Evolutionary conservation across 2,797 vertebrate genomes (phyloP).

Genomic region (Valencia hispanica): DNA sequence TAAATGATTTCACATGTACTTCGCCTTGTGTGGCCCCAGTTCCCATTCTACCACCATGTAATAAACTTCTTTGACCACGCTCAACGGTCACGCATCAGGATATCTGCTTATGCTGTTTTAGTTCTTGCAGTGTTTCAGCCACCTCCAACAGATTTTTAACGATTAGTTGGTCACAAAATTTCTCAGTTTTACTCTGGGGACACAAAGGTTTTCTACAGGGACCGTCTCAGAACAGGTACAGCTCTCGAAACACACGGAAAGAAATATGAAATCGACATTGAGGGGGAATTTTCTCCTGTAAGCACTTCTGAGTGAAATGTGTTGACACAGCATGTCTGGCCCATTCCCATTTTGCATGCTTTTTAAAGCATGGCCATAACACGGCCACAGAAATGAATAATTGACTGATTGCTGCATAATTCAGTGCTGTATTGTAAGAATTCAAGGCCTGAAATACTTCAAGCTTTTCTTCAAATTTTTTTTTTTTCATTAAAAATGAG

Average conservation of each 20-base stretch:
- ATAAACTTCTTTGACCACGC: slow-evolving; percentile 31
- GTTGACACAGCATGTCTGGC: slow-evolving; percentile 97
- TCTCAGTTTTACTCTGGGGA: slow-evolving; percentile 37
- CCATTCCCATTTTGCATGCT: slow-evolving; percentile 94
- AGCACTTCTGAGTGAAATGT: slow-evolving; percentile 99
- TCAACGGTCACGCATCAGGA: slow-evolving; percentile 76
- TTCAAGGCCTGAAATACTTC: slow-evolving; percentile 99
- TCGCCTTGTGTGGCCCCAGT: slow-evolving; percentile 57
- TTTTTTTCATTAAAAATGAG: slow-evolving; percentile 87
- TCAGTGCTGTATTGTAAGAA: slow-evolving; percentile 99
- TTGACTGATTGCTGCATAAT: slow-evolving; percentile 99
- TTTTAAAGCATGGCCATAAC: slow-evolving; percentile 97
- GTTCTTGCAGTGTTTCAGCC: slow-evolving; percentile 2
- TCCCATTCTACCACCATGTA: slow-evolving; percentile 46
- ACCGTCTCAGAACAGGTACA: slow-evolving; percentile 84
- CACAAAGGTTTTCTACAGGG: slow-evolving; percentile 42
- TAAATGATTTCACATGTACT: slow-evolving; percentile 68
- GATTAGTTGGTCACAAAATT: slow-evolving; percentile 19
- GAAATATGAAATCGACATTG: slow-evolving; percentile 90
- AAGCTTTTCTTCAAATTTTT: slow-evolving; percentile 90
- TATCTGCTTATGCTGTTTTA: slow-evolving; percentile 12
- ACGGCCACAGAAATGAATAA: slow-evolving; percentile 97
- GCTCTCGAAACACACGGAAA: slow-evolving; percentile 80
- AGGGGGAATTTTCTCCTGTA: slow-evolving; percentile 97
- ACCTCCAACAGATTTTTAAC: slow-evolving; percentile 27